A percentile compares a stretch with the other conserved stretches of the same genome.
Conservation (phyloP, 2,113 vertebrate genomes). For the Callopanchax toddi region DNA sequence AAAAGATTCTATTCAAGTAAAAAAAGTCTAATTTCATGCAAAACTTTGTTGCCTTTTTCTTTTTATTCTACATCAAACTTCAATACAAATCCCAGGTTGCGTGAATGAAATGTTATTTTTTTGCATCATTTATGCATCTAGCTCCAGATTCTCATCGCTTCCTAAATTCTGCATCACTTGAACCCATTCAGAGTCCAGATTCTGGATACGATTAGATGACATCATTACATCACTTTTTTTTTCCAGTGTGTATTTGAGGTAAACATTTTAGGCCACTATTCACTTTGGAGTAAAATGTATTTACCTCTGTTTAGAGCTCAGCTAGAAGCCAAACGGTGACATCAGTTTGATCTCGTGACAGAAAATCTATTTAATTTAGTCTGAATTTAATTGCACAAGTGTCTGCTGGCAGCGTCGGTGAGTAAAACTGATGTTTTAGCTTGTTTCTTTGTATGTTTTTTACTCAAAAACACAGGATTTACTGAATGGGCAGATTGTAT, state of each 20-base stretch:
- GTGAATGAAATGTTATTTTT: background rate
- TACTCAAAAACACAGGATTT: background rate
- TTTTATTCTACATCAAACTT: too few relatives aligned
- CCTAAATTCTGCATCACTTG: slow-evolving; percentile 18
- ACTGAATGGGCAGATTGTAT: slow-evolving; percentile 2
- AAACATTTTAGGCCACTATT: slow-evolving; percentile 16
- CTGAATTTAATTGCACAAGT: background rate
- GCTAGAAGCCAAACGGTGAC: slow-evolving; percentile 28
- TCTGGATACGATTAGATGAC: slow-evolving; percentile 1
- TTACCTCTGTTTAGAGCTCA: slow-evolving; percentile 5
- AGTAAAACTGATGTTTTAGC: too few relatives aligned
- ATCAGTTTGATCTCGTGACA: slow-evolving; percentile 3
- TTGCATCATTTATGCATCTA: background rate
- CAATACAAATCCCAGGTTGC: background rate
- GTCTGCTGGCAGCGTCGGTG: slow-evolving; percentile 10
- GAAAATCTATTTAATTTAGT: background rate
- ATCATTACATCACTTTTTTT: slow-evolving; percentile 4
- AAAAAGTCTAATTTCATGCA: background rate
- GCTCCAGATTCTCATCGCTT: slow-evolving; percentile 21
- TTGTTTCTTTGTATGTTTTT: too few relatives aligned
- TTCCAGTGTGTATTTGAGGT: slow-evolving; percentile 18
- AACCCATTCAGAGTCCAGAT: slow-evolving; percentile 17
- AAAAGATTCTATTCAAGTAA: background rate
- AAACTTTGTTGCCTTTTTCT: background rate
- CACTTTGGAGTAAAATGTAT: slow-evolving; percentile 21